These are phyloP conservation scores for Arbacia lixula DNA, from an alignment of 53 echinoderm and acorn worm species.

Conservation along the genomic window DNA sequence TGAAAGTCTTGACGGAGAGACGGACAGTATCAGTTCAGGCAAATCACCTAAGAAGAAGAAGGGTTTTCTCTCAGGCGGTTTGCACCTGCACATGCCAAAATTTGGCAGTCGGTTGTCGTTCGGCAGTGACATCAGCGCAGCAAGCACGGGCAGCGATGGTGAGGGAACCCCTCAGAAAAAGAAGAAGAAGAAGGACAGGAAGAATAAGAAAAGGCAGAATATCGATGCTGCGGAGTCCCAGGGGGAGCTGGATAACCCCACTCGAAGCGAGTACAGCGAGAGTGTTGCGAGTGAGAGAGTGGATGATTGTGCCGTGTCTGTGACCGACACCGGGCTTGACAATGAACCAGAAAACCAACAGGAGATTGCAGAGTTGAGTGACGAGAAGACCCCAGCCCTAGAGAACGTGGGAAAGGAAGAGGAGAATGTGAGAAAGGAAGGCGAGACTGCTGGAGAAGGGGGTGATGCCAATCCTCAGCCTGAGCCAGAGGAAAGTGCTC, in stretches of 20 bases:
- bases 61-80: constrained; percentile 39
- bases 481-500: too few species aligned
- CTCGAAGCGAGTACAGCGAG: constrained; percentile 39
- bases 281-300: constrained; percentile 26
- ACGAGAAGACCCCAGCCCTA: too few species aligned
- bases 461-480: too few species aligned
- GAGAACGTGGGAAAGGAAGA: too few species aligned
- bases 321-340: constrained; percentile 19
- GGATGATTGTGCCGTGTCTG: not conserved
- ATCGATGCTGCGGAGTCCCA: not conserved
- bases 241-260: not conserved
- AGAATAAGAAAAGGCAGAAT: constrained; percentile 8
- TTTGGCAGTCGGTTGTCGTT: constrained; percentile 23
- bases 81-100: constrained; percentile 49
- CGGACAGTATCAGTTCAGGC: constrained; percentile 30
- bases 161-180: constrained; percentile 33
- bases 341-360: constrained; percentile 6
- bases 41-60: constrained; percentile 50
- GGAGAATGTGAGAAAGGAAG: too few species aligned
- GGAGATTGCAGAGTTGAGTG: too few species aligned
- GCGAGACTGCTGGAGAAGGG: not conserved
- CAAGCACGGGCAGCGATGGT: constrained; percentile 33
- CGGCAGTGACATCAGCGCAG: constrained; percentile 29
- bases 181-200: constrained; percentile 46
- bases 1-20: constrained; percentile 16